A percentile compares a stretch with the other conserved stretches of the same genome.
Evolutionary conservation across 2,113 vertebrate species (phyloP).

Genomic region (Tautogolabrus adspersus): DNA sequence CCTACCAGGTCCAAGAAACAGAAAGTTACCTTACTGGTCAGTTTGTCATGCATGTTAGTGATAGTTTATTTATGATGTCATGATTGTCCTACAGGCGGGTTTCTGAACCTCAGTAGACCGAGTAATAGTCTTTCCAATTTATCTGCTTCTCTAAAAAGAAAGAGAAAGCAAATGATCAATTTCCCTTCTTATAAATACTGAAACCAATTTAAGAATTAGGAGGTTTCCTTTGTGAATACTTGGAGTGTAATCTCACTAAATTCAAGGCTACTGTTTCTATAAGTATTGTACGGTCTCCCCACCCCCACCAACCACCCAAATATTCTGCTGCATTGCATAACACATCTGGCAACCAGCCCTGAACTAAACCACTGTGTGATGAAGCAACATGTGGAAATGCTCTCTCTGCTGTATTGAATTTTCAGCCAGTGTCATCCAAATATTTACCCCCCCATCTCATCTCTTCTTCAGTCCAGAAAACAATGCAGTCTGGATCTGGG

Average conservation of each 20-base stretch:
- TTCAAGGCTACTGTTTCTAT: background rate
- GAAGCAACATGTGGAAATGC: conserved; percentile 65
- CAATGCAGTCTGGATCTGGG: background rate
- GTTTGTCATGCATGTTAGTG: too few relatives aligned
- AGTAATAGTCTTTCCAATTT: too few relatives aligned
- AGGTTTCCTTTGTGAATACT: background rate
- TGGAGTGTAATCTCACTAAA: background rate
- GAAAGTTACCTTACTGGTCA: too few relatives aligned
- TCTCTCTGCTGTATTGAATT: conserved; percentile 41
- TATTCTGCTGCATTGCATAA: conserved; percentile 21
- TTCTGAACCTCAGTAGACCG: too few relatives aligned
- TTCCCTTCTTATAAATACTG: background rate
- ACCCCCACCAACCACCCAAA: background rate
- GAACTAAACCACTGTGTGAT: conserved; percentile 23
- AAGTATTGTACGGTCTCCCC: background rate
- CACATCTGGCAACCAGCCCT: conserved; percentile 45
- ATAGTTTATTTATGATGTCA: too few relatives aligned
- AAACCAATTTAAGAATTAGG: background rate
- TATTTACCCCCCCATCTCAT: conserved; percentile 51
- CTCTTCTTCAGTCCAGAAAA: conserved; percentile 14
- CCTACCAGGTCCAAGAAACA: too few relatives aligned
- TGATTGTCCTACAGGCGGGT: too few relatives aligned
- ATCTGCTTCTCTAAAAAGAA: background rate
- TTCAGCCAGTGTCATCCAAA: conserved; percentile 48
- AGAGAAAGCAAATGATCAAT: background rate